Base-by-base conservation (phyloP, 2,888 invertebrate genomes). In the Bhutanitis thaidina region DNA sequence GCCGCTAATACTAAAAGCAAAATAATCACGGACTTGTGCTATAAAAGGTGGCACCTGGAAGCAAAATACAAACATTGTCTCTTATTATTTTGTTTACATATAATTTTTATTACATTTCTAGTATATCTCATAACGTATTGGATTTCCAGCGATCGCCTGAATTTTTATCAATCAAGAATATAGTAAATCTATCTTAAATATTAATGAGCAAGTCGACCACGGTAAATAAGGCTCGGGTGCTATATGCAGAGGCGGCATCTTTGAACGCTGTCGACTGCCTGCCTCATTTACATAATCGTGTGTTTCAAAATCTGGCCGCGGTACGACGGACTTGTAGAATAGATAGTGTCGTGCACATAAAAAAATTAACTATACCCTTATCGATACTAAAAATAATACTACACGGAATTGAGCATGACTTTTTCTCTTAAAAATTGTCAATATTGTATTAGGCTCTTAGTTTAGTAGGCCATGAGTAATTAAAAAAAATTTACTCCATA, bases 241-340 rank as follows among this genome's bases (percentile, higher is more conserved):
- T 65, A 66, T 70, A 70, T 72, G 70, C 63, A 61, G 58, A 72
- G 58, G 58, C 69, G 79, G 82, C 64, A 56, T 64, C 78, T 84
- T 85, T 84, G 80, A 75, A 56, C 55, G 32, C 53, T 48, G 57
- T 54, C 57, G 58, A 57, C 68, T 69, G 70, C 59, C 63, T 59
- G 69, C 69, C 74, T 81, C 77, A 84, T 85, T 86, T 82, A 77
- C 82, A 86, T 82, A 79, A 62, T 62, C 61, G 55, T 58, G 59
- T 71, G 77, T 81, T 83, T 76, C 77, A 80, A 84, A 84, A 81
- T 78, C 78, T 76, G 77, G 67, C 74, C 70, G 74, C 65, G 64
- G 69, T 61, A 61, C 70, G 65, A 68, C 65, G 64, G 53, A 50
- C 70, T 66, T 65, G 20, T 3, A 2, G 20, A 20, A 20, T 3